Base-by-base conservation (phyloP, 2,113 vertebrate genomes). In the Anguilla japonica region DNA sequence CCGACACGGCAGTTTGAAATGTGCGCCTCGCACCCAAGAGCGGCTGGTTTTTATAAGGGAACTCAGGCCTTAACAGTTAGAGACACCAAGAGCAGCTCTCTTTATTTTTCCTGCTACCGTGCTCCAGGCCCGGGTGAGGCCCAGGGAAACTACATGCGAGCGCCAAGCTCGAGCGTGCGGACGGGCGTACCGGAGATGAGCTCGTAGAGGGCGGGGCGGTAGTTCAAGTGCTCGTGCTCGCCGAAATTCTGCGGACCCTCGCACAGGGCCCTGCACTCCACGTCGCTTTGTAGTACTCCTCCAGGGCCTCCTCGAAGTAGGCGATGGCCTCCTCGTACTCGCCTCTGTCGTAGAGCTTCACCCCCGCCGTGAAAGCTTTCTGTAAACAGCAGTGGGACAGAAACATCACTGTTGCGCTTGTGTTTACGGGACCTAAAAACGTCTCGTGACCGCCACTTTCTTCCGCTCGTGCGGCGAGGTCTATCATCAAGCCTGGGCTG, bases 161-260 rank as follows among this genome's bases (percentile, higher is more conserved):
- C 50, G 13, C 13, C 11, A 14, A 53, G 50, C 50, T 53, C 50
- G 13, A 53, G 13, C 50, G 13, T 53, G 50, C 13, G 50, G 50
- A 14, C 50, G 15, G 34, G 46, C 93, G 92, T 93, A 99, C 98
- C 98, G 96, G 98, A 97, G 87, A 99, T 92, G n/a, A 97, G 93
- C 94, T 99, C 97, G 0, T 97, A 96, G 82, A 99, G 96, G 90
- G 95, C 96, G 86, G 96, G 96, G 71, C 95, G 97, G 85, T 97
- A 97, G 5, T 94, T 91, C 88, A 98, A 89, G 83, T 97, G 94
- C 63, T 97, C 95, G 0, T 98, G 94, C 39, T 96, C 97, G 88
- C 97, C 96, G 89, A 98, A 98, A 14, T 91, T 94, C 93, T 98
- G 97, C 0, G 97, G 97, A 0, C 97, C 97, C 79, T 98, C 97